Conservation (phyloP, 1,140 invertebrate species). For the Varroa destructor region DNA sequence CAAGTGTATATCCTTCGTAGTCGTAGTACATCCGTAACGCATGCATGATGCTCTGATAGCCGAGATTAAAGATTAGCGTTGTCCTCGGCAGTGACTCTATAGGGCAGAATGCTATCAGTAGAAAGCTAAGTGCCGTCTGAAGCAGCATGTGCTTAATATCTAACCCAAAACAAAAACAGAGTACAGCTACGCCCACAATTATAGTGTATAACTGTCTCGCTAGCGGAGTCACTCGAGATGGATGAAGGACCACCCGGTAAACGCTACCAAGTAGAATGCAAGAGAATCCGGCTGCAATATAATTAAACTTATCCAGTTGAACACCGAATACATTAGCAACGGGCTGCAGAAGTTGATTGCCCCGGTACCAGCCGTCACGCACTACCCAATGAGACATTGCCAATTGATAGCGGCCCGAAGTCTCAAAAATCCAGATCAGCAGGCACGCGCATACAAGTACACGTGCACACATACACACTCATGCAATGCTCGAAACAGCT, state of each 20-base stretch:
- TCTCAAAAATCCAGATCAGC: no score
- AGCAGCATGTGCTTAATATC: neutral
- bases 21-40: slow-evolving; percentile 20
- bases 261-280: slow-evolving; percentile 14
- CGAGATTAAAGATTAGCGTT: neutral
- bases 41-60: slow-evolving; percentile 19
- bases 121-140: neutral
- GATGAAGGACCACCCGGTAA: slow-evolving; percentile 7
- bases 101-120: neutral
- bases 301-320: slow-evolving; percentile 21
- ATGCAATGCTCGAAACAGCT: no score
- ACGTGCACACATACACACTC: no score
- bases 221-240: neutral
- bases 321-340: neutral
- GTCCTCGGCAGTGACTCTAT: slow-evolving; percentile 9
- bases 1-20: slow-evolving; percentile 25
- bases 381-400: slow-evolving; percentile 26
- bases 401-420: no score
- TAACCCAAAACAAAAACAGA: slow-evolving; percentile 6
- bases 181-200: neutral
- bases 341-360: neutral
- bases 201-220: slow-evolving; percentile 18
- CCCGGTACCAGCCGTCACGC: slow-evolving; percentile 10
- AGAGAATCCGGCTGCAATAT: neutral
- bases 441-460: no score